Conservation (phyloP, 2,797 vertebrate genomes). For the Vultur gryphus region DNA sequence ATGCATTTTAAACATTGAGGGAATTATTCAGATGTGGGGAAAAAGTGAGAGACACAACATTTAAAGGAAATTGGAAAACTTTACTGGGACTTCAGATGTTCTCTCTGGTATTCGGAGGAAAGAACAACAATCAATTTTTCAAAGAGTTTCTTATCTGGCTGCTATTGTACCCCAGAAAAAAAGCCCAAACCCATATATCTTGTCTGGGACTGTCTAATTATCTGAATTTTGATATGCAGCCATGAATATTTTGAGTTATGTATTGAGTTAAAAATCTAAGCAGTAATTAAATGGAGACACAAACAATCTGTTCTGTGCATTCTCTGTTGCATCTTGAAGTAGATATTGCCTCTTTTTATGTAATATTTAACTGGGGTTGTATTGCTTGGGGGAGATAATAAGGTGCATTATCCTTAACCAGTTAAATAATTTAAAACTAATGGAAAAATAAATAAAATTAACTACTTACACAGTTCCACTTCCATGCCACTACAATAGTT, state of each 20-base stretch:
- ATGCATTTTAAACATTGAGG: neutral
- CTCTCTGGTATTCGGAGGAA: neutral
- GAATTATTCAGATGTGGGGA: neutral
- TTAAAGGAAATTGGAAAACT: neutral
- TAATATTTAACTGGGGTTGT: neutral
- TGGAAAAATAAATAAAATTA: neutral
- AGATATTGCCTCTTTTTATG: neutral
- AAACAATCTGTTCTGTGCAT: neutral
- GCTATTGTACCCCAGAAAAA: neutral
- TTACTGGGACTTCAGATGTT: neutral
- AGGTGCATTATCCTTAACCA: neutral
- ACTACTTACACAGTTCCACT: neutral
- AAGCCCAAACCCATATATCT: accelerated
- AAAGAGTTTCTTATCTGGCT: neutral
- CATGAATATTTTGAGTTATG: neutral
- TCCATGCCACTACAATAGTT: neutral
- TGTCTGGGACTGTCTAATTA: neutral
- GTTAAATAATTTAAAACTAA: neutral
- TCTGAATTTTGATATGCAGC: neutral
- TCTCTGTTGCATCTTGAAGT: neutral
- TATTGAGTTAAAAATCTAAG: neutral
- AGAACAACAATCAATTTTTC: neutral
- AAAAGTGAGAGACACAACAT: neutral
- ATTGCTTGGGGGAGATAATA: neutral
- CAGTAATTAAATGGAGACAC: neutral